These are phyloP conservation scores for Amazona finschi DNA, from an alignment of 2,797 vertebrate species.

Conservation along the genomic window DNA sequence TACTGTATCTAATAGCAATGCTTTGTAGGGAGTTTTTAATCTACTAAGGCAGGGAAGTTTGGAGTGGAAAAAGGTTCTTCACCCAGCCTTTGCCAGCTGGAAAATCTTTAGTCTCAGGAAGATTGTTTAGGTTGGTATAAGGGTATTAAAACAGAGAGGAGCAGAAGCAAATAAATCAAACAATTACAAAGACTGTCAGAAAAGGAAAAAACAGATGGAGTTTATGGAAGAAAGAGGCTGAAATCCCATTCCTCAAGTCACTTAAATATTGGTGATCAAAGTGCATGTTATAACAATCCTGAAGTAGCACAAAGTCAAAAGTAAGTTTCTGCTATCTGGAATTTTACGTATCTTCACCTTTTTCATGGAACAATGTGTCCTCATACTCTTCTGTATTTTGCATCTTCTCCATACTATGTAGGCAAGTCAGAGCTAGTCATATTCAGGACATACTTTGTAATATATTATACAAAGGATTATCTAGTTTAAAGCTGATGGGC, in stretches of 20 bases:
- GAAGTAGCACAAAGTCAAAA: not conserved
- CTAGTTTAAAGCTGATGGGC: not conserved
- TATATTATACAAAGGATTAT: not conserved
- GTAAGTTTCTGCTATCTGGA: not conserved
- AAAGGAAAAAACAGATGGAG: not conserved
- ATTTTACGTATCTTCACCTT: not conserved
- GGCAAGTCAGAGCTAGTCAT: not conserved
- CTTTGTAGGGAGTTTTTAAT: not conserved
- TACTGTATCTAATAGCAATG: not conserved
- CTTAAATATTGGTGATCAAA: not conserved
- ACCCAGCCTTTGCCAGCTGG: not conserved
- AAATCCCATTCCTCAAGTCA: not conserved
- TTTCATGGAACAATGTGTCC: not conserved
- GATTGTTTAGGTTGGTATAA: not conserved
- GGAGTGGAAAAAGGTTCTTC: not conserved
- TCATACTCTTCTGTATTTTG: not conserved
- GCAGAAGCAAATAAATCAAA: slow-evolving; percentile 18
- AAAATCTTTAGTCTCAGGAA: not conserved
- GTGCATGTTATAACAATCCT: not conserved
- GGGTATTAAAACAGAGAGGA: not conserved
- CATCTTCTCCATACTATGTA: not conserved
- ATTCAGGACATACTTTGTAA: not conserved
- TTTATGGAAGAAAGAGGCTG: not conserved
- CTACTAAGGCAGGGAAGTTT: accelerated
- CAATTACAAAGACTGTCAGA: not conserved